Evolutionary conservation across 1,140 invertebrate genomes (phyloP), one percentile per base, ranked within the genome.

Genomic region (Drosophila rufa): DNA sequence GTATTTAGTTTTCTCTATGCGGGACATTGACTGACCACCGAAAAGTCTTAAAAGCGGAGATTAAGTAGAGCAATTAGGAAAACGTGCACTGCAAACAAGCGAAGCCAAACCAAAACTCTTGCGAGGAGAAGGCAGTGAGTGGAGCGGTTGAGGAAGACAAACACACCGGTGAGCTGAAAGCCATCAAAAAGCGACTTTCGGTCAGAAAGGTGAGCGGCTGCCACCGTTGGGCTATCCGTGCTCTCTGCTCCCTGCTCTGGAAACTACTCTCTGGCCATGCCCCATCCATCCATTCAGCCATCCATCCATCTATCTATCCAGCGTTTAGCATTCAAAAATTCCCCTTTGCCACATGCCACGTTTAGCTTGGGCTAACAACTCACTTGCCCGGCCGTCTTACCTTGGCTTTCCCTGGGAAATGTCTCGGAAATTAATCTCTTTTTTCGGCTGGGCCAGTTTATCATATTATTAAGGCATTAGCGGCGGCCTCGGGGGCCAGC

Each of bases 61-160:
- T 82, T 89, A 83, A 89, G 59, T 74, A 62, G 58, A 80, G 70
- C 79, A 87, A 87, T 87, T 87, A 89, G 77, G 68, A 82, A 73
- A 78, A 68, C 62, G 68, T 75, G 80, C 75, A 79, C 53, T 45
- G 62, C 30, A 50, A 80, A 71, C 68, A 80, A 53, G 46, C 42
- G 64, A 42, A 74, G 40, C 64, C 45, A 25, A 57, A 56, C 19
- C 38, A 45, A 53, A 61, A 58, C 46, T 50, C 46, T 48, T 46
- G 62, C 59, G 17, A 59, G 46, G 33, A 25, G 25, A 47, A 46
- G 15, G 22, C 7, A 33, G 58, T 15, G 5, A 33, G 58, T 15
- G 5, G 9, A 40, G 38, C 45, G 45, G 48, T 47, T 30, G 68
- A 56, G 65, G 64, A 67, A 70, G 33, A 68, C 65, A 68, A 68